Conservation (phyloP, 2,888 invertebrate genomes). For the Acronicta alni region DNA sequence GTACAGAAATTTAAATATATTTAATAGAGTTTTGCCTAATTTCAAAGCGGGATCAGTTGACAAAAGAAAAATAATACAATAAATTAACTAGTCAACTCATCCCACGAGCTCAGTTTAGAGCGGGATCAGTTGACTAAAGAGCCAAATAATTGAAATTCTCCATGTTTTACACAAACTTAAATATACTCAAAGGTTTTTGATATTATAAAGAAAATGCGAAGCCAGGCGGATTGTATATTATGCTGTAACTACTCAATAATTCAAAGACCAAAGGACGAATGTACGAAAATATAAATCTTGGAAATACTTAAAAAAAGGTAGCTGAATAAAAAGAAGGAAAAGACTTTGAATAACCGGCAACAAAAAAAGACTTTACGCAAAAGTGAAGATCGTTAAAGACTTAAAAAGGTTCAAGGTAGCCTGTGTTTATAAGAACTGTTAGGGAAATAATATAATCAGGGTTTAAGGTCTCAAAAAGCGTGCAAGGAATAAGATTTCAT, state of each 20-base stretch:
- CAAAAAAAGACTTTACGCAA: slow-evolving; percentile 27
- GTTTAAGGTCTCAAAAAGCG: slow-evolving; percentile 17
- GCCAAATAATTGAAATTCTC: too few species aligned
- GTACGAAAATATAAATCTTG: slow-evolving; percentile 8
- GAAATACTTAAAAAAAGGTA: slow-evolving; percentile 2
- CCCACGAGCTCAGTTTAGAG: too few species aligned
- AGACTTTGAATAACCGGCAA: slow-evolving; percentile 21
- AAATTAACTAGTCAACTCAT: too few species aligned
- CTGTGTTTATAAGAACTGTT: slow-evolving; percentile 27
- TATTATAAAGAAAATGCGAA: slow-evolving; percentile 5
- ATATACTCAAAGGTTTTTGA: background rate
- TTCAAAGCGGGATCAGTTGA: too few species aligned
- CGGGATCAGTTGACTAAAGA: too few species aligned
- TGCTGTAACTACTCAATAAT: slow-evolving; percentile 16
- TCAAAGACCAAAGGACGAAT: slow-evolving; percentile 8
- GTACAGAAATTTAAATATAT: too few species aligned
- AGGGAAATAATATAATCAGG: slow-evolving; percentile 46
- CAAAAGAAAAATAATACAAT: too few species aligned
- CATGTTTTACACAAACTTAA: too few species aligned
- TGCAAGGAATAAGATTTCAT: slow-evolving; percentile 52
- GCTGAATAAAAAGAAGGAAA: slow-evolving; percentile 5
- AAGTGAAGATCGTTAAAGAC: slow-evolving; percentile 29
- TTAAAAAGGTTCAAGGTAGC: slow-evolving; percentile 33
- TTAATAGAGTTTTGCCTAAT: too few species aligned
- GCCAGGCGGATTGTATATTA: slow-evolving; percentile 4